Percentiles rank a stretch among this genome's conserved stretches.
Evolutionary conservation across 2,888 invertebrate species (phyloP).

Genomic region (Lysandra coridon): DNA sequence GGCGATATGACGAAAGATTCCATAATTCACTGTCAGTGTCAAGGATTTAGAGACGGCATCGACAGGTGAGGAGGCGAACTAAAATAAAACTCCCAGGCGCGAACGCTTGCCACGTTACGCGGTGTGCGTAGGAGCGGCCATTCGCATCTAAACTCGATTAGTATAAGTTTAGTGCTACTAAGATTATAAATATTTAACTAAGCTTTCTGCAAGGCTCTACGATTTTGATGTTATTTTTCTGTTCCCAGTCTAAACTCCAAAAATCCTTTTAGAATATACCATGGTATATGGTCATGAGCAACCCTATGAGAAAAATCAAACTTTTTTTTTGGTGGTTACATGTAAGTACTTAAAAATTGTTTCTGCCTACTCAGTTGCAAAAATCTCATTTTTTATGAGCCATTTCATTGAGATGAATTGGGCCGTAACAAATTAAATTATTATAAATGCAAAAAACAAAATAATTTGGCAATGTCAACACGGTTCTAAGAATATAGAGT

Average conservation of each 20-base stretch:
- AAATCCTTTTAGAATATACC: neutral
- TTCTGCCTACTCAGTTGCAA: too few species aligned
- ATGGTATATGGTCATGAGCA: neutral
- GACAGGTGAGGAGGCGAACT: slow-evolving; percentile 61
- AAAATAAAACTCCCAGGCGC: slow-evolving; percentile 73
- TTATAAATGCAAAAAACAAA: too few species aligned
- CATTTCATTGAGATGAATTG: neutral
- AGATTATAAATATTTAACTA: neutral
- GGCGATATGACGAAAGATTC: slow-evolving; percentile 9
- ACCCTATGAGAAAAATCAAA: neutral
- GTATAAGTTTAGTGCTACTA: neutral
- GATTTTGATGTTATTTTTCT: neutral
- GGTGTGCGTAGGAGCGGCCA: slow-evolving; percentile 28
- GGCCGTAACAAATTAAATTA: too few species aligned
- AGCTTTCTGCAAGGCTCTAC: neutral
- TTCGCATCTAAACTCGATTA: slow-evolving; percentile 15
- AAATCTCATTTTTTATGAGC: neutral
- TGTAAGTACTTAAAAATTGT: too few species aligned
- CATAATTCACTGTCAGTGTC: slow-evolving; percentile 64
- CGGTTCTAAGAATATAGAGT: neutral
- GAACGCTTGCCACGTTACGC: slow-evolving; percentile 37
- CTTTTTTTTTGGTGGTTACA: neutral
- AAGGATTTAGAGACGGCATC: slow-evolving; percentile 60
- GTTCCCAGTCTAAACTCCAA: neutral
- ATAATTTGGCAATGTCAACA: neutral